phyloP scores from a whole-genome alignment of 2,113 vertebrate genomes.

The Misgurnus anguillicaudatus region DNA sequence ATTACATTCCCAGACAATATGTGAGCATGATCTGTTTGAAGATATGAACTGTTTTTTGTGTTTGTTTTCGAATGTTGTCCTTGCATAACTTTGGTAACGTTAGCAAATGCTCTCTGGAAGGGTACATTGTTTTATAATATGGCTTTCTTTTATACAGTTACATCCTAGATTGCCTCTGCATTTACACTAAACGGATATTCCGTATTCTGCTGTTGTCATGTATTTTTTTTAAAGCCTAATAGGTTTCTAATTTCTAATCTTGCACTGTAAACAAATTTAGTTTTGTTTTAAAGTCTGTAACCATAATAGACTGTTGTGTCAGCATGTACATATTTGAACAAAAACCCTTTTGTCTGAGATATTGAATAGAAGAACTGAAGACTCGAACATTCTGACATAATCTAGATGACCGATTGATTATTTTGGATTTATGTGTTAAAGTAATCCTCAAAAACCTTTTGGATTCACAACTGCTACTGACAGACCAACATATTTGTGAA shows the following conservation, averaged over 20 bases:
- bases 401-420: not conserved
- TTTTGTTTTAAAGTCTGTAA: constrained; percentile 6
- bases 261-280: not conserved
- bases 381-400: not conserved
- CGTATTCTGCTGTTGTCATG: not conserved
- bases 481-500: constrained; percentile 34
- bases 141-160: not conserved
- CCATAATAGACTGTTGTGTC: not conserved
- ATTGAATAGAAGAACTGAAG: not conserved
- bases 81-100: not conserved
- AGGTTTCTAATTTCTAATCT: constrained; percentile 25
- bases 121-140: constrained; percentile 25
- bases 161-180: constrained; percentile 8
- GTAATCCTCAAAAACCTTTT: constrained; percentile 4
- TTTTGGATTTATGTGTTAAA: constrained; percentile 28
- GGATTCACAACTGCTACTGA: constrained; percentile 56
- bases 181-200: not conserved
- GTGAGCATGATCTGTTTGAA: not conserved
- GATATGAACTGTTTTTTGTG: not conserved
- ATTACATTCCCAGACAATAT: constrained; percentile 2
- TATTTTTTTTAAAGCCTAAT: constrained; percentile 15
- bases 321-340: constrained; percentile 17
- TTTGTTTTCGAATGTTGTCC: constrained; percentile 1
- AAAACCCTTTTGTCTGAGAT: constrained; percentile 1
- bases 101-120: not conserved